Evolutionary conservation across 2,113 vertebrate species (phyloP).

Genomic region (Engraulis encrasicolus): DNA sequence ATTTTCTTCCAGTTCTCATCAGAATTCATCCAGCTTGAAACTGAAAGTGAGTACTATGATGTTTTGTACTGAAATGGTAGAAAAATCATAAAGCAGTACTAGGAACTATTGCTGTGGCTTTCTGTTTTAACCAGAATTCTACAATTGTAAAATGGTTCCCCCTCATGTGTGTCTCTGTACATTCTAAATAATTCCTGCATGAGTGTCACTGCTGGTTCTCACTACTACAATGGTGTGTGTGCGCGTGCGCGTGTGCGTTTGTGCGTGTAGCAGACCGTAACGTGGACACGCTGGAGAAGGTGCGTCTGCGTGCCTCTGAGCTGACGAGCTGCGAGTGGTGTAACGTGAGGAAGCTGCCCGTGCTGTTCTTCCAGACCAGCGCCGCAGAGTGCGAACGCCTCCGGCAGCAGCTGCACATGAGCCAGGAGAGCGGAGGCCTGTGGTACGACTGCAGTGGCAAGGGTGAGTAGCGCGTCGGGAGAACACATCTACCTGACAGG

Average conservation of each 20-base stretch:
- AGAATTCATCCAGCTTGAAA: slow-evolving; percentile 88
- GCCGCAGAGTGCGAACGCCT: slow-evolving; percentile 81
- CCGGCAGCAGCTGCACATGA: slow-evolving; percentile 85
- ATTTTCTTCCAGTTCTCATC: slow-evolving; percentile 83
- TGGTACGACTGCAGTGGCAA: slow-evolving; percentile 87
- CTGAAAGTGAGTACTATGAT: slow-evolving; percentile 81
- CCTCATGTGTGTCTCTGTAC: not conserved
- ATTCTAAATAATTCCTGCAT: too few species aligned
- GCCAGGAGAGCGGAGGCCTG: slow-evolving; percentile 73
- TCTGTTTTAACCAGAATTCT: not conserved
- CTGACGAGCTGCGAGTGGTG: slow-evolving; percentile 96
- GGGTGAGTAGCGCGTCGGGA: too few species aligned
- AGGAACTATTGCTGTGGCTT: too few species aligned
- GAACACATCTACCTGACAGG: too few species aligned
- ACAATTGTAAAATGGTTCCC: not conserved
- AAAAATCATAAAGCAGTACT: too few species aligned
- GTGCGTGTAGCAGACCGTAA: slow-evolving; percentile 51
- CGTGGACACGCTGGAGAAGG: slow-evolving; percentile 66
- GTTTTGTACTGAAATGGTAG: not conserved
- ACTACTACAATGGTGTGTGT: not conserved
- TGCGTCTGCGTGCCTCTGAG: slow-evolving; percentile 85
- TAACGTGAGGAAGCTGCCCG: slow-evolving; percentile 87
- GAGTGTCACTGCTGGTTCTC: too few species aligned
- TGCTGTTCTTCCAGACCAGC: slow-evolving; percentile 89
- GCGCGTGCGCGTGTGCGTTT: not conserved